These are phyloP conservation scores for Fregetta grallaria DNA, from an alignment of 2,113 vertebrate genomes.

Conservation along the genomic window DNA sequence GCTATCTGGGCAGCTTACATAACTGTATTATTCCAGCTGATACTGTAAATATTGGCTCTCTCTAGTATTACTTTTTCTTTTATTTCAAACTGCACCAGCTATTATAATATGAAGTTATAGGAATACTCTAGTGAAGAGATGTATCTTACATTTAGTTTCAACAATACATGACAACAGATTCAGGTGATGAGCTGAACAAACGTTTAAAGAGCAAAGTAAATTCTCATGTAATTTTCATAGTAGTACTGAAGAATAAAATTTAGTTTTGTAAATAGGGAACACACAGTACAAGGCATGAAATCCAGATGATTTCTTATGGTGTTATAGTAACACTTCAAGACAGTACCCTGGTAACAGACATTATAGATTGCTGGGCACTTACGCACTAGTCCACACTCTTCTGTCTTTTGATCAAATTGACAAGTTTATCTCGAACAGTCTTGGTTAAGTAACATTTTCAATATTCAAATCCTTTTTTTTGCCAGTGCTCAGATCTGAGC, in stretches of 20 bases:
- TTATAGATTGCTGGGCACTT: neutral
- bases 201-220: neutral
- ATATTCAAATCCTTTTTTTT: neutral
- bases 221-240: neutral
- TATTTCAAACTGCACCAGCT: neutral
- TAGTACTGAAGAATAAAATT: neutral
- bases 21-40: conserved; percentile 24
- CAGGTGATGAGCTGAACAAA: neutral
- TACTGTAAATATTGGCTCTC: neutral
- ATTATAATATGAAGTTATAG: neutral
- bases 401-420: neutral
- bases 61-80: neutral
- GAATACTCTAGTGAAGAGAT: neutral
- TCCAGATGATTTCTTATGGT: neutral
- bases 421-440: neutral
- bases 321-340: neutral
- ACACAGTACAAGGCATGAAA: neutral
- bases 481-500: neutral
- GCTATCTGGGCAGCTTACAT: neutral
- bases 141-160: neutral
- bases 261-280: neutral
- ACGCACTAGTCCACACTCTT: neutral
- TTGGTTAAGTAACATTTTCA: neutral
- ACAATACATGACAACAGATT: neutral
- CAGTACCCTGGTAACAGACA: neutral